phyloP scores from a whole-genome alignment of 2,888 invertebrate genomes.

The Megastigmus dorsalis region DNA sequence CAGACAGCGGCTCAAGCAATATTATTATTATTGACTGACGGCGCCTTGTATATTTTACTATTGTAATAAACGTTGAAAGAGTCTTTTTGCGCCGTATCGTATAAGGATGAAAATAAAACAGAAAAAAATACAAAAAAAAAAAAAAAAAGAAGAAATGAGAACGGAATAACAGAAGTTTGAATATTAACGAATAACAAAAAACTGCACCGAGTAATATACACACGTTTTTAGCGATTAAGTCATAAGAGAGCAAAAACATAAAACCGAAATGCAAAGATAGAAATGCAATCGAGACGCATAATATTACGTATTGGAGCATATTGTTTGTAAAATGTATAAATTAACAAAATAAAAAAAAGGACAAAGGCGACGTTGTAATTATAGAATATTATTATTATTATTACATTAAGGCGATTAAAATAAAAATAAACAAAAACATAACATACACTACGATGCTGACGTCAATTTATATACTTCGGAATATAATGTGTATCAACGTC shows the following conservation, averaged over 20 bases:
- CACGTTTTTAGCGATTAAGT: slow-evolving; percentile 36
- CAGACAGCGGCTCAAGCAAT: slow-evolving; percentile 51
- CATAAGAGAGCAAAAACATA: slow-evolving; percentile 13
- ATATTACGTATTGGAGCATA: slow-evolving; percentile 41
- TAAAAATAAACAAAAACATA: slow-evolving; percentile 13
- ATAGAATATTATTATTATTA: slow-evolving; percentile 33
- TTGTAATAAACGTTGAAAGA: slow-evolving; percentile 23
- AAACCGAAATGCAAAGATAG: not conserved
- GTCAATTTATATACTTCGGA: slow-evolving; percentile 52
- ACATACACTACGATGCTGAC: slow-evolving; percentile 39
- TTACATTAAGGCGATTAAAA: slow-evolving; percentile 11
- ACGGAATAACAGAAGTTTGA: slow-evolving; percentile 18
- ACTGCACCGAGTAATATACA: slow-evolving; percentile 45
- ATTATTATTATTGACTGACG: slow-evolving; percentile 42
- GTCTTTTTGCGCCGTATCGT: slow-evolving; percentile 23
- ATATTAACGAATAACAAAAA: slow-evolving; percentile 10
- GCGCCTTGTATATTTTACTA: slow-evolving; percentile 52
- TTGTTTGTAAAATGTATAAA: slow-evolving; percentile 52
- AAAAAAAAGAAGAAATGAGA: too few relatives aligned
- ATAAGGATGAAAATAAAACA: not conserved
- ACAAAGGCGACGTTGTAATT: slow-evolving; percentile 38
- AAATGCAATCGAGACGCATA: not conserved
- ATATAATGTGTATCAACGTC: slow-evolving; percentile 13
- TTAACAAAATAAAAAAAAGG: slow-evolving; percentile 12
- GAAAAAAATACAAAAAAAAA: slow-evolving; percentile 4